phyloP scores from a whole-genome alignment of 2,797 vertebrate species.

The Lepilemur ruficaudatus region DNA sequence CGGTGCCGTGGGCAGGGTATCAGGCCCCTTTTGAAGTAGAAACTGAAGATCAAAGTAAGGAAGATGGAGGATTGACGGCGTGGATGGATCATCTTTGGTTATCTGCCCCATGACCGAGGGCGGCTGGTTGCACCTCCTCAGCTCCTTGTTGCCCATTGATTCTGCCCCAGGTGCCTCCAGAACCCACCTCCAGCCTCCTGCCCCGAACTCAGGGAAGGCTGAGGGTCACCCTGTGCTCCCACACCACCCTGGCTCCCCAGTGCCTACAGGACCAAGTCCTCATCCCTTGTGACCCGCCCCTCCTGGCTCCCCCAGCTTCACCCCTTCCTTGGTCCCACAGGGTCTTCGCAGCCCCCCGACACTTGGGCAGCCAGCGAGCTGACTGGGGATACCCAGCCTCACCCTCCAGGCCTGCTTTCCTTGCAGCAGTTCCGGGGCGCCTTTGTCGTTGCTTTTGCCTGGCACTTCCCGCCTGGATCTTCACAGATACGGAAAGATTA shows the following conservation, averaged over 20 bases:
- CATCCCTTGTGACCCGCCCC: neutral
- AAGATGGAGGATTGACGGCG: neutral
- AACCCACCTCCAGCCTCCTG: neutral
- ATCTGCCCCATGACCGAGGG: neutral
- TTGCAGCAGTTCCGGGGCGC: neutral
- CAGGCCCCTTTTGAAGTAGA: neutral
- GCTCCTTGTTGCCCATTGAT: neutral
- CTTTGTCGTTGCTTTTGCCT: neutral
- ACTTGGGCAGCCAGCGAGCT: fast-evolving
- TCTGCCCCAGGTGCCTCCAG: neutral
- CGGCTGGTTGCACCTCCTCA: neutral
- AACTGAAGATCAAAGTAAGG: neutral
- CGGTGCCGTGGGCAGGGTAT: neutral
- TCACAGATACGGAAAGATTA: neutral
- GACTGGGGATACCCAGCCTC: too few species aligned
- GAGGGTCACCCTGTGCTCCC: fast-evolving
- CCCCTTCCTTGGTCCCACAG: neutral
- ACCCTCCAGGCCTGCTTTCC: neutral
- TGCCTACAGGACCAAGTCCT: neutral
- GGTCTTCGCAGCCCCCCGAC: neutral
- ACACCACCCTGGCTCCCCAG: neutral
- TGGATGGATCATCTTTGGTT: neutral
- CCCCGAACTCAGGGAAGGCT: neutral
- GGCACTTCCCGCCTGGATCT: neutral
- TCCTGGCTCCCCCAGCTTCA: neutral